Evolutionary conservation across 2,888 invertebrate genomes (phyloP).

Genomic region (Petrolisthes manimaculis): DNA sequence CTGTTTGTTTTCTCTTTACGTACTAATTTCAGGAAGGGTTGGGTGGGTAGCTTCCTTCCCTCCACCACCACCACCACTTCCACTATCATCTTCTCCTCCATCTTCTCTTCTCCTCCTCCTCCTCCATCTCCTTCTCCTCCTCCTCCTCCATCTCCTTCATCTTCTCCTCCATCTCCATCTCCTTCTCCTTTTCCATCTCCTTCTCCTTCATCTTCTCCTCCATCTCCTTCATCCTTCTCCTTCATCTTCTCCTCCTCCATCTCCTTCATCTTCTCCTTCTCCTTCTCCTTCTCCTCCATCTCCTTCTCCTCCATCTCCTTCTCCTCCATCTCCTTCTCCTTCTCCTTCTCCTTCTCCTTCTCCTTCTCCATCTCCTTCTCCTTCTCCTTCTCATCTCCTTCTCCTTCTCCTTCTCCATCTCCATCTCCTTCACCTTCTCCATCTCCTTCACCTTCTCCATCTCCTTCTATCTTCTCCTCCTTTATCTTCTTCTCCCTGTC

Average conservation of each 20-base stretch:
- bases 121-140: not conserved
- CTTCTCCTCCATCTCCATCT: not conserved
- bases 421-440: not conserved
- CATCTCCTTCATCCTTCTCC: not conserved
- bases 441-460: not conserved
- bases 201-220: not conserved
- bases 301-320: not conserved
- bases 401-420: not conserved
- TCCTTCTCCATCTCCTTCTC: not conserved
- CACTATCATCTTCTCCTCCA: not conserved
- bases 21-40: not conserved
- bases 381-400: not conserved
- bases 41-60: not conserved
- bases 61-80: not conserved
- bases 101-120: not conserved
- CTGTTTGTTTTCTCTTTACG: too few species aligned
- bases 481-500: not conserved
- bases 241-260: not conserved
- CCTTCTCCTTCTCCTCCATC: not conserved
- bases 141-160: not conserved
- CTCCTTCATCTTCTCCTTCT: not conserved
- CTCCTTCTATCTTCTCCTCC: not conserved
- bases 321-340: not conserved
- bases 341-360: not conserved
- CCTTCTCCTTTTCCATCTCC: not conserved